Evolutionary conservation across 2,113 vertebrate genomes (phyloP), one percentile per base, ranked within the genome.

Genomic region (Guaruba guarouba): DNA sequence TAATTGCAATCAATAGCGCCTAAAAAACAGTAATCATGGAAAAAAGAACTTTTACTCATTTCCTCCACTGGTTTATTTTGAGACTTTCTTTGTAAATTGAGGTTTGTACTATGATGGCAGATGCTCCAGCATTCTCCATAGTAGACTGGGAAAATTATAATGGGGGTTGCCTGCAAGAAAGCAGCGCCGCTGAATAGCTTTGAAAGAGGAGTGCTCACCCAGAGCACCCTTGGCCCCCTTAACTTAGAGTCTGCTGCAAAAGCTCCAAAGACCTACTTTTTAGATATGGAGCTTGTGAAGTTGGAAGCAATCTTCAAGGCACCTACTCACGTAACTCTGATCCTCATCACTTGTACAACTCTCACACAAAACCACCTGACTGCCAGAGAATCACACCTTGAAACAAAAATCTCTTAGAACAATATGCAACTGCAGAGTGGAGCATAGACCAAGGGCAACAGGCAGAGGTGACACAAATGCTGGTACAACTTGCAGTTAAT

Each of bases 361-460:
- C 52, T 22, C 18, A 17, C 8, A 11, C 3, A 91, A n/a, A 84
- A 19, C 15, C 20, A 29, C n/a, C 37, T 61, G 44, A 29, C 59
- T 1, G 2, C 43, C n/a, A 63, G 12, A 33, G 33, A 69, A 80
- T 33, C 27, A 33, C 5, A n/a, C 2, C 3, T 77, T 31, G 29
- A 52, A 90, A 71, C 12, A 67, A 69, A 73, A 91, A 19, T 13
- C 4, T 4, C 13, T 44, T 9, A 57, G 11, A 79, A 67, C 4
- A 41, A 22, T 2, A 8, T 27, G 18, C 23, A 55, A 19, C 1
- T 6, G 17, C 29, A 44, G 16, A 64, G 12, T 1, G 0, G 19
- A 71, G 27, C 0, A 0, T 3, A 55, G 23, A 71, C 8, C 11
- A 12, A 51, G 37, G 8, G 17, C 35, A 63, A 55, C 7, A 29